These are phyloP conservation scores for Antrozous pallidus DNA, from an alignment of 2,797 vertebrate species.

Conservation along the genomic window DNA sequence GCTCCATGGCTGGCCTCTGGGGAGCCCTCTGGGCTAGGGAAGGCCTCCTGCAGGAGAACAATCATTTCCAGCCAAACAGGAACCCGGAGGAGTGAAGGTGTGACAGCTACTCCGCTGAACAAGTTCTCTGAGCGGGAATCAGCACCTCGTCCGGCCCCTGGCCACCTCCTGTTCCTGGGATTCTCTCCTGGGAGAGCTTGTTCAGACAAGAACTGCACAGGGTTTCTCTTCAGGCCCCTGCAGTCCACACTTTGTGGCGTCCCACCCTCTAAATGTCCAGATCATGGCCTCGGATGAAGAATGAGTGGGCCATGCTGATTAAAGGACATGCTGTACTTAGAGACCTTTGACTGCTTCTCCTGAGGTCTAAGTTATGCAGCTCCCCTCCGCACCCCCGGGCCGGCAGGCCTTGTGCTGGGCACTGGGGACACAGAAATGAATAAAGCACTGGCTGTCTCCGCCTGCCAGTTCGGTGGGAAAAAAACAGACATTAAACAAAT, in stretches of 20 bases:
- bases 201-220: background rate
- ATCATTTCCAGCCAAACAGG: background rate
- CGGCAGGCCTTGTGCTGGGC: background rate
- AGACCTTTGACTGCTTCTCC: background rate
- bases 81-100: background rate
- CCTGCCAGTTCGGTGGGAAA: background rate
- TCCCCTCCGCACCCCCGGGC: background rate
- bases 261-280: background rate
- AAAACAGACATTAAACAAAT: conserved; percentile 44
- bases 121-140: background rate
- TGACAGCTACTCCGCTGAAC: background rate
- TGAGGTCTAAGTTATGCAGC: background rate
- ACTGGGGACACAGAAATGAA: background rate
- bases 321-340: background rate
- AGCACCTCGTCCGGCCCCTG: background rate
- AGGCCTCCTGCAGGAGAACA: background rate
- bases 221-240: background rate
- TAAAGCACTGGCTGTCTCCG: background rate
- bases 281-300: background rate
- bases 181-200: background rate
- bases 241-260: background rate
- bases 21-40: background rate
- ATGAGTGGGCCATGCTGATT: background rate
- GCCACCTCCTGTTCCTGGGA: background rate
- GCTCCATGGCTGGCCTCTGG: background rate